These are phyloP conservation scores for Girardia tigrina DNA, from an alignment of 2,888 invertebrate species.

Conservation along the genomic window DNA sequence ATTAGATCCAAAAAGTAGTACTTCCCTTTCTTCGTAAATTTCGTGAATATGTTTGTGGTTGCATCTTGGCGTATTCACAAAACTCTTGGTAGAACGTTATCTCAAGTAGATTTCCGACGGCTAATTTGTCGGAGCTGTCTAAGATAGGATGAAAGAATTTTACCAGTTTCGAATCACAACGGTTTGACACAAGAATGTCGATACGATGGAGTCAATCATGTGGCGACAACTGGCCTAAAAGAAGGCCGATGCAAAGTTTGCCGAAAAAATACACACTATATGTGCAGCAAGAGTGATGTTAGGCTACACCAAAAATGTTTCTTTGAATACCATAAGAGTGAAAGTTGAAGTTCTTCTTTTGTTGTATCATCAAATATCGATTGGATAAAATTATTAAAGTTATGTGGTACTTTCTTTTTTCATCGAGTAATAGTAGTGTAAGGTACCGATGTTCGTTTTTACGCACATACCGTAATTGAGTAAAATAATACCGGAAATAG, in stretches of 20 bases:
- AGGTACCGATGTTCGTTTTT: too few species aligned
- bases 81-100: constrained; percentile 18
- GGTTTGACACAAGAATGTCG: background rate
- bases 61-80: constrained; percentile 26
- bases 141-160: too few species aligned
- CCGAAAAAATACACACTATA: constrained; percentile 17
- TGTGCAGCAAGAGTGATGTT: constrained; percentile 20
- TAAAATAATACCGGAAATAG: too few species aligned
- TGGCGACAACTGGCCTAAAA: background rate
- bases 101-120: constrained; percentile 20
- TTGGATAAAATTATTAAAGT: too few species aligned
- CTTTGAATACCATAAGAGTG: constrained; percentile 7
- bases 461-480: too few species aligned
- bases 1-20: constrained; percentile 32
- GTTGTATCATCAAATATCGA: too few species aligned
- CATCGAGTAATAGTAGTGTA: too few species aligned
- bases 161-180: too few species aligned
- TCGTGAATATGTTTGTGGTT: constrained; percentile 29
- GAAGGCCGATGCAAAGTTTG: constrained; percentile 30
- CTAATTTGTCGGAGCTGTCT: constrained; percentile 2
- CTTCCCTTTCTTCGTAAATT: constrained; percentile 25
- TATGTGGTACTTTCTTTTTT: too few species aligned
- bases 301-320: constrained; percentile 30
- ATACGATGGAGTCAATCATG: constrained; percentile 15
- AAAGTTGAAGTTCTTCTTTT: too few species aligned